Conservation (phyloP, 2,797 vertebrate genomes). For the Halcyon badia region DNA sequence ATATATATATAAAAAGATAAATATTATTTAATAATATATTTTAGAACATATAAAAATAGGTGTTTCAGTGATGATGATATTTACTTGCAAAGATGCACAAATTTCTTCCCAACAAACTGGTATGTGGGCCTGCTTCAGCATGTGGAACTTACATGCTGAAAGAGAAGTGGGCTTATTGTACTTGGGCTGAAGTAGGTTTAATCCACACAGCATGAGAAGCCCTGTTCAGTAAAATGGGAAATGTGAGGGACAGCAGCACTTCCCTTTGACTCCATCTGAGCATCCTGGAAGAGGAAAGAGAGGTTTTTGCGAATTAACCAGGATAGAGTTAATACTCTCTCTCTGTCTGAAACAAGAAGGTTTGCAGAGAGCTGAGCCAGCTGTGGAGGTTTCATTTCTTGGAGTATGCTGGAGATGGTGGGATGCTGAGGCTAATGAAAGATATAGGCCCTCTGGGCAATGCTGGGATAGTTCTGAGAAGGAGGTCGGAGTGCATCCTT, state of each 20-base stretch:
- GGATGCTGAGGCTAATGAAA: neutral
- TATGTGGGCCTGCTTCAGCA: neutral
- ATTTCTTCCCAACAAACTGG: neutral
- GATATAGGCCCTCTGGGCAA: neutral
- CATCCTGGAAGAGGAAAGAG: neutral
- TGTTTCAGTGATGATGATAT: neutral
- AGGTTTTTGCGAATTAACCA: accelerated
- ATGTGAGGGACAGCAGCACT: neutral
- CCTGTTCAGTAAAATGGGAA: neutral
- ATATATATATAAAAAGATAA: neutral
- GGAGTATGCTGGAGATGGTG: neutral
- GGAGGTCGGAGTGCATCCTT: neutral
- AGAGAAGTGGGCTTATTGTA: neutral
- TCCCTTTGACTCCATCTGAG: neutral
- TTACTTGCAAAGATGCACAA: neutral
- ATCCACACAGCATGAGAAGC: neutral
- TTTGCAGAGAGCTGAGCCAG: neutral
- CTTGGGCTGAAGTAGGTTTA: neutral
- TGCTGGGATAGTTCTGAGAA: neutral
- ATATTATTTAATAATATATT: neutral
- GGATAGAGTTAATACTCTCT: neutral
- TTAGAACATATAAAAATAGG: neutral
- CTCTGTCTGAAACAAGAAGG: neutral
- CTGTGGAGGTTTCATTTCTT: neutral
- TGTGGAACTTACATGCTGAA: accelerated